Base-by-base conservation (phyloP, 2,888 invertebrate species). In the Eudasyphora cyanicolor region DNA sequence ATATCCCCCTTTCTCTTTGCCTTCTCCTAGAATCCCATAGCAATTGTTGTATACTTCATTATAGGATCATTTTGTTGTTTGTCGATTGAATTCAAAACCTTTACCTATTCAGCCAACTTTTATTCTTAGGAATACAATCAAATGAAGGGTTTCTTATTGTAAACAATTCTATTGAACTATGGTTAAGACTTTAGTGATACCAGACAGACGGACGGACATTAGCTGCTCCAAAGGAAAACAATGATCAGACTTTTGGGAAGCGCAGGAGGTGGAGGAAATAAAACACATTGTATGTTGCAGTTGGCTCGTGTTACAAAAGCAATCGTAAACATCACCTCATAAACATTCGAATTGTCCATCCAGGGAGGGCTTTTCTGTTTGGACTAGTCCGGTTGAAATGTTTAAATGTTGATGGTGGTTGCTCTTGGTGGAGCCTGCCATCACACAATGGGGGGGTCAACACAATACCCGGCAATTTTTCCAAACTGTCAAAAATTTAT, bases 401-500 rank as follows among this genome's bases (percentile, higher is more conserved):
- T 21, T 21, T 73, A 21, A 57, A 24, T 21, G 8, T 71, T 14
- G 29, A n/a, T n/a, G n/a, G n/a, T n/a, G n/a, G n/a, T n/a, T n/a
- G n/a, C n/a, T n/a, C n/a, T 27, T 75, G 24, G 70, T 60, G 60
- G 32, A 76, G 75, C 76, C 84, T 84, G 78, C 84, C 84, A 81
- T 84, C 85, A 89, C 88, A 89, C 90, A 90, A 90, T 89, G 89
- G 90, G 88, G 82, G 90, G 89, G 90, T 82, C 89, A 89, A 89
- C 89, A 90, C 90, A 90, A 90, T 90, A 89, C 87, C 86, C 89
- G 88, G 89, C 87, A 87, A 90, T 90, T 91, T 90, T 90, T 90
- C 87, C 87, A 87, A 90, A 90, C 90, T 90, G 91, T 90, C 91
- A 90, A 90, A 90, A 89, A 88, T 89, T 86, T 88, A 89, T 89